phyloP scores from a whole-genome alignment of 2,888 invertebrate genomes.

The Alviniconcha strummeri region DNA sequence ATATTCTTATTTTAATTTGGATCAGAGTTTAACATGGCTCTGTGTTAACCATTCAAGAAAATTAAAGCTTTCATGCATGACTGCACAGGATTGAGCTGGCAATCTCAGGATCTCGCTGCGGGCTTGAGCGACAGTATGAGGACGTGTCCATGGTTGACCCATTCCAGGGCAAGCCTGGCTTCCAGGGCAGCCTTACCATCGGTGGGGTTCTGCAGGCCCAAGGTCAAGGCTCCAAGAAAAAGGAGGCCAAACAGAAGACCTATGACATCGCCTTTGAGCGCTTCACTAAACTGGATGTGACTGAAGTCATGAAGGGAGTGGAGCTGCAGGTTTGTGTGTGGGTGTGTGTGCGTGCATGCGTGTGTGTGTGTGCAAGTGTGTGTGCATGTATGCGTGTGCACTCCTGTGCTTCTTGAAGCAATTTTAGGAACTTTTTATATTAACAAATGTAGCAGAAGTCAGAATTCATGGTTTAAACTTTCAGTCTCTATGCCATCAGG shows the following conservation, averaged over 20 bases:
- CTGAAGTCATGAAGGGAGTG: constrained; percentile 44
- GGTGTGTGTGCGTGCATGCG: too few relatives aligned
- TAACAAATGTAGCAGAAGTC: too few relatives aligned
- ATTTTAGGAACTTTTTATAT: too few relatives aligned
- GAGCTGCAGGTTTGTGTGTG: constrained; percentile 12
- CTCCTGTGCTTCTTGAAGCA: too few relatives aligned
- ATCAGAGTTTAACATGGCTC: too few relatives aligned
- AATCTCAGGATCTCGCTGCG: constrained; percentile 47
- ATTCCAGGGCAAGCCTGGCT: constrained; percentile 44
- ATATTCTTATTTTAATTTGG: too few relatives aligned
- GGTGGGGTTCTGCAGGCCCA: constrained; percentile 48
- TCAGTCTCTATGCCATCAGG: too few relatives aligned
- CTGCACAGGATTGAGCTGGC: constrained; percentile 43
- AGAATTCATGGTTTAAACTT: too few relatives aligned
- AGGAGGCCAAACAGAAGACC: constrained; percentile 47
- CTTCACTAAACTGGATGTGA: constrained; percentile 40
- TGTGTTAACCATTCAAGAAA: too few relatives aligned
- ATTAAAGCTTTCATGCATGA: not conserved
- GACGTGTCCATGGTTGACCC: constrained; percentile 36
- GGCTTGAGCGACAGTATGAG: constrained; percentile 46
- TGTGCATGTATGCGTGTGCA: too few relatives aligned
- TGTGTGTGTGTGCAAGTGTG: not conserved
- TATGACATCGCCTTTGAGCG: constrained; percentile 45
- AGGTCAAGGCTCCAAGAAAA: constrained; percentile 51
- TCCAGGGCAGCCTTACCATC: constrained; percentile 50